These are phyloP conservation scores for Sebastes flavidus DNA, from an alignment of 2,797 vertebrate species.

Conservation along the genomic window DNA sequence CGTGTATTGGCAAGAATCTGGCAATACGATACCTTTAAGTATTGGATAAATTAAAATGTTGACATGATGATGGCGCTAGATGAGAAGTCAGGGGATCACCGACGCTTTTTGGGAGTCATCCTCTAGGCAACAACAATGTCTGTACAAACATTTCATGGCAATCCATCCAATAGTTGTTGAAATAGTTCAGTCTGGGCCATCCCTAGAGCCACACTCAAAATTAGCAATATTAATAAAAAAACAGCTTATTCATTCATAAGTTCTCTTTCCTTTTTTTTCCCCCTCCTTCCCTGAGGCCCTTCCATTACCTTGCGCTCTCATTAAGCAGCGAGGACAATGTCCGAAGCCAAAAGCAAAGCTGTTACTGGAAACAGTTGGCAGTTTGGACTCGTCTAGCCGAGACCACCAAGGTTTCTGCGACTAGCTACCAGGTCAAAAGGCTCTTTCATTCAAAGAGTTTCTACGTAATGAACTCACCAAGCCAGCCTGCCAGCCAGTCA, in stretches of 20 bases:
- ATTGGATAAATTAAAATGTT: background rate
- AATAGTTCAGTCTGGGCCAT: background rate
- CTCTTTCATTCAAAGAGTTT: constrained; percentile 61
- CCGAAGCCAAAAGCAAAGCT: constrained; percentile 57
- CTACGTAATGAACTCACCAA: constrained; percentile 31
- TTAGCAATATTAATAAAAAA: constrained; percentile 36
- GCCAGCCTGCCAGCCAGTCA: constrained; percentile 12
- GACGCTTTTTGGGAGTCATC: background rate
- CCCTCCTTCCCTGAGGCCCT: constrained; percentile 13
- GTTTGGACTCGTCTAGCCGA: constrained; percentile 55
- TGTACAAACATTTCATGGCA: background rate
- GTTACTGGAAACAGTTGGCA: constrained; percentile 73
- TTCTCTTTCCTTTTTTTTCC: background rate
- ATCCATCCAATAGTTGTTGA: background rate
- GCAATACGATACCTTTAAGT: background rate
- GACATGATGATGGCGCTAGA: background rate
- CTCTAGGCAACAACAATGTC: background rate
- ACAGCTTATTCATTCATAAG: constrained; percentile 41
- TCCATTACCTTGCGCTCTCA: constrained; percentile 60
- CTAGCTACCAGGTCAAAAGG: constrained; percentile 64
- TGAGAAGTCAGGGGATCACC: background rate
- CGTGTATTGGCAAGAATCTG: no score
- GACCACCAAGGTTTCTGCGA: constrained; percentile 67
- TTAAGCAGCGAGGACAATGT: constrained; percentile 50
- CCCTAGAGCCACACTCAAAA: background rate